These are phyloP conservation scores for Fopius arisanus DNA, from an alignment of 1,140 invertebrate species.

Conservation along the genomic window DNA sequence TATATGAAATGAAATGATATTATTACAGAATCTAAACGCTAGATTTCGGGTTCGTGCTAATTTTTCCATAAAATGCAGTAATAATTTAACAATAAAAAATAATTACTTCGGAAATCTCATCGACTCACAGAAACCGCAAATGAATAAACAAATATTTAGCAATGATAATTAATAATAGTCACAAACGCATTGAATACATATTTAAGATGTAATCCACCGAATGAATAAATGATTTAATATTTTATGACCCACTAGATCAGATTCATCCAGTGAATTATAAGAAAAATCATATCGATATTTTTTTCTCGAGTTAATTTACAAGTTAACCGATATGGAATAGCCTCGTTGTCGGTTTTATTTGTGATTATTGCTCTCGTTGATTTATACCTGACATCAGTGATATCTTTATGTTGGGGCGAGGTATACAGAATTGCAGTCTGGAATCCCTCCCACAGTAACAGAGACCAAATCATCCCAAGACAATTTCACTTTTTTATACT, in stretches of 20 bases:
- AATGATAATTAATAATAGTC: not conserved
- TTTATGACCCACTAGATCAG: not conserved
- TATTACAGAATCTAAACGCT: too few relatives aligned
- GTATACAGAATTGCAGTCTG: not conserved
- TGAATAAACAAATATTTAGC: too few relatives aligned
- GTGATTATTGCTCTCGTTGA: constrained; percentile 34
- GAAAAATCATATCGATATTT: not conserved
- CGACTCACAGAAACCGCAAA: too few relatives aligned
- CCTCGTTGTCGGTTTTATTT: constrained; percentile 34
- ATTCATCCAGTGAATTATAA: not conserved
- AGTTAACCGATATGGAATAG: constrained; percentile 33
- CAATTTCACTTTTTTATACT: constrained; percentile 13
- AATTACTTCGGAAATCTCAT: too few relatives aligned
- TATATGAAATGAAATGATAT: too few relatives aligned
- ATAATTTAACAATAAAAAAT: too few relatives aligned
- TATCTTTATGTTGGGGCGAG: constrained; percentile 32
- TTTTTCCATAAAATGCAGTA: too few relatives aligned
- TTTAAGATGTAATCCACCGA: too few relatives aligned
- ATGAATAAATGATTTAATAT: not conserved
- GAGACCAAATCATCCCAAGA: constrained; percentile 21
- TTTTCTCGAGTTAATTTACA: constrained; percentile 28
- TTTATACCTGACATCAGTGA: constrained; percentile 33
- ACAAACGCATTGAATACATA: not conserved
- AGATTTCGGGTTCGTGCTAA: too few relatives aligned
- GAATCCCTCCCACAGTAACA: constrained; percentile 5